These are phyloP conservation scores for Dromas ardeola DNA, from an alignment of 2,113 vertebrate genomes.

Conservation along the genomic window DNA sequence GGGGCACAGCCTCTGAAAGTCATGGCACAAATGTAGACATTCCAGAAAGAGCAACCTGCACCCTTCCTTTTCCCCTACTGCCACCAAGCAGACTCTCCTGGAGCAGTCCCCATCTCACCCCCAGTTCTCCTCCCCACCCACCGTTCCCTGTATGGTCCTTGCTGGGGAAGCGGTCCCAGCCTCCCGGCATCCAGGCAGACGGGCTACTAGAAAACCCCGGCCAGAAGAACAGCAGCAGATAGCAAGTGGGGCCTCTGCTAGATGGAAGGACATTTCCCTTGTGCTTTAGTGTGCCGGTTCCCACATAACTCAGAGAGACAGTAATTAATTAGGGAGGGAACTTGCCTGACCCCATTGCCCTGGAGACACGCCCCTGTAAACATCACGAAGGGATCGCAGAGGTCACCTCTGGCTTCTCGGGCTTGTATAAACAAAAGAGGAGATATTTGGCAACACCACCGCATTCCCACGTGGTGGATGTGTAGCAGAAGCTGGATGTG, in stretches of 20 bases:
- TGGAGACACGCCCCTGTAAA: conserved; percentile 44
- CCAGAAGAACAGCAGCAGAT: neutral
- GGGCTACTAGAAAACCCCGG: neutral
- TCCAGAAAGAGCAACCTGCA: neutral
- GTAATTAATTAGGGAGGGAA: conserved; percentile 50
- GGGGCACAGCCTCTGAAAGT: neutral
- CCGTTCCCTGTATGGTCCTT: accelerated
- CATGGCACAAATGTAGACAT: neutral
- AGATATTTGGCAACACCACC: conserved; percentile 19
- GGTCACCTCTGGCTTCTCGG: conserved; percentile 49
- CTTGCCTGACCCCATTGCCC: conserved; percentile 23
- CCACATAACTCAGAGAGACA: conserved; percentile 56
- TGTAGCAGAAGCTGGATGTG: neutral
- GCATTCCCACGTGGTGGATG: conserved; percentile 17
- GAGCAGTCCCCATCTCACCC: neutral
- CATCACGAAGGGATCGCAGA: neutral
- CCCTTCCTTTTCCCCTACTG: neutral
- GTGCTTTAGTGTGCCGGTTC: conserved; percentile 8
- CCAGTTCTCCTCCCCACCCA: neutral
- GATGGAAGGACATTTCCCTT: neutral
- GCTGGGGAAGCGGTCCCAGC: neutral
- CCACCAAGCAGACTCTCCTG: neutral
- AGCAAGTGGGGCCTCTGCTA: neutral
- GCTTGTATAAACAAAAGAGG: conserved; percentile 40
- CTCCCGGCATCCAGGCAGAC: accelerated